A percentile compares a stretch with the other conserved stretches of the same genome.
These are phyloP conservation scores for Steatornis caripensis DNA, from an alignment of 2,113 vertebrate species.

Conservation along the genomic window DNA sequence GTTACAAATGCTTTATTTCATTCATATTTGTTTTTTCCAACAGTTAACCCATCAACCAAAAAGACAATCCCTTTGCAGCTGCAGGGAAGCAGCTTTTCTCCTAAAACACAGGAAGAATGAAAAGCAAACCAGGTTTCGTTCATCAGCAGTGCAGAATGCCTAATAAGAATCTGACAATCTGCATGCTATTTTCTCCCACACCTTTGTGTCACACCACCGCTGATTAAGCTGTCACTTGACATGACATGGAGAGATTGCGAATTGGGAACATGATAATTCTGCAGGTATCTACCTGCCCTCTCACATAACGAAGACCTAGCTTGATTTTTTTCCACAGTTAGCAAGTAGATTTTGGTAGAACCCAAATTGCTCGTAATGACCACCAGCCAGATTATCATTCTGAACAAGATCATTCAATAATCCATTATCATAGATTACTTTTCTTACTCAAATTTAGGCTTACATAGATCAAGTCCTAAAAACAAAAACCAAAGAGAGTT, in stretches of 20 bases:
- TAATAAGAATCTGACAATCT: no score
- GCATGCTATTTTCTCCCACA: background rate
- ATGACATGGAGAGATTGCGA: rapidly evolving
- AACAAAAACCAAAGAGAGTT: background rate
- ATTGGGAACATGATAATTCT: rapidly evolving
- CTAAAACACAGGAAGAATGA: background rate
- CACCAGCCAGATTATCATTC: background rate
- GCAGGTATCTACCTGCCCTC: no score
- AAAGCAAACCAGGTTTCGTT: background rate
- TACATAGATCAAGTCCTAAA: background rate
- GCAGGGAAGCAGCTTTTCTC: background rate
- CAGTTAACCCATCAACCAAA: background rate
- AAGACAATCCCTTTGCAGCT: background rate
- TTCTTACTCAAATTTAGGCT: background rate
- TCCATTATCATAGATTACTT: rapidly evolving
- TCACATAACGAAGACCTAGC: rapidly evolving
- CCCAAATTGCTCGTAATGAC: background rate
- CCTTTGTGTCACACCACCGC: background rate
- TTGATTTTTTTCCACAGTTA: background rate
- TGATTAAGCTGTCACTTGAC: background rate
- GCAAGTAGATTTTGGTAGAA: background rate
- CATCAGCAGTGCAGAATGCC: background rate
- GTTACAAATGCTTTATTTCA: background rate
- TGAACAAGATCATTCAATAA: background rate
- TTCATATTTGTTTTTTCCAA: background rate